Base-by-base conservation (phyloP, 2,888 invertebrate genomes). In the Polymixis flavicincta region DNA sequence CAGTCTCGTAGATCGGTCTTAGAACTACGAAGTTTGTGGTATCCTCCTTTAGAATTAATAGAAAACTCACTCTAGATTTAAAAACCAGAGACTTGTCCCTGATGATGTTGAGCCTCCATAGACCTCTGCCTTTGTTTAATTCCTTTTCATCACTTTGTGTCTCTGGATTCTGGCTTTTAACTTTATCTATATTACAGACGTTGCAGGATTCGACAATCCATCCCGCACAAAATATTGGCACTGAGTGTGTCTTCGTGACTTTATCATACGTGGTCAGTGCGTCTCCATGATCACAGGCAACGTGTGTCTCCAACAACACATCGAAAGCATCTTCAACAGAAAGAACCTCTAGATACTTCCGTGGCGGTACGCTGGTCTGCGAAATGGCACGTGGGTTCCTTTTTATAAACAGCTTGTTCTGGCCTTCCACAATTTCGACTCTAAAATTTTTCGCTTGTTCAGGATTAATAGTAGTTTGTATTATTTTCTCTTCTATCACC, bases 61-160 rank as follows among this genome's bases (percentile, higher is more conserved):
- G 32, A 42, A 28, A 67, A 22, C n/a, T 3, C 11, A 0, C 14
- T 59, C 48, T 17, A 9, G 1, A 13, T 5, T 48, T 57, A 22
- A 0, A 2, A 14, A 8, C 6, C 13, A 69, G 48, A 2, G 13
- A 14, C 5, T 25, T 4, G 14, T 74, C 64, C 52, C 9, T 28
- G 13, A 78, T 22, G 5, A 85, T 54, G 11, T 83, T 78, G n/a
- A 83, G 11, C 37, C 82, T 50, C 82, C 82, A 83, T 8, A 64
- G 0, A 11, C 85, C 77, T 48, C 82, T 57, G 0, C 25, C 0
- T 61, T 28, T 17, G 1, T n/a, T 54, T 14, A 32, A 14, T 11
- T 8, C 3, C 8, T 14, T 37, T 48, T 2, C 8, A 28, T 13
- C 19, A 13, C 25, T 11, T 61, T 54, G 9, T 42, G 45, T 9